Conservation (phyloP, 2,888 invertebrate species). For the Cephus runcator region DNA sequence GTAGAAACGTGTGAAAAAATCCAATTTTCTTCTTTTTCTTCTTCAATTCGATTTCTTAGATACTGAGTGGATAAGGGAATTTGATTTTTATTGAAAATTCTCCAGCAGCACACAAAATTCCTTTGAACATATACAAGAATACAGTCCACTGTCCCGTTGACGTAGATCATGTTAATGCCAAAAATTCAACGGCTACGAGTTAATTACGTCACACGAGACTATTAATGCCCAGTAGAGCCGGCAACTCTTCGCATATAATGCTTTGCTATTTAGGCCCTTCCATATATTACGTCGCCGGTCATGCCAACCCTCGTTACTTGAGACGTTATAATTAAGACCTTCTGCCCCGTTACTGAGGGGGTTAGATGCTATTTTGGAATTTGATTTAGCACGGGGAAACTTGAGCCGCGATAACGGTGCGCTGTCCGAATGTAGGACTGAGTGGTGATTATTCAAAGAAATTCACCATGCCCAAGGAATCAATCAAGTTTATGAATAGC, state of each 20-base stretch:
- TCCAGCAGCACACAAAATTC: neutral
- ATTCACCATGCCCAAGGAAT: neutral
- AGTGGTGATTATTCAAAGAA: neutral
- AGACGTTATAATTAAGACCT: slow-evolving; percentile 52
- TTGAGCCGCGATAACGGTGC: neutral
- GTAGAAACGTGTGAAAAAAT: neutral
- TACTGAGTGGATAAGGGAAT: neutral
- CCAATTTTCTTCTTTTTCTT: neutral
- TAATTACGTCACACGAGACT: slow-evolving; percentile 54
- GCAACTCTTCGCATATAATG: slow-evolving; percentile 39
- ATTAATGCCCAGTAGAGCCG: slow-evolving; percentile 46
- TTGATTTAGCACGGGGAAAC: slow-evolving; percentile 27
- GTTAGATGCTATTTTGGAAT: slow-evolving; percentile 27
- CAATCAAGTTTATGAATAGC: neutral
- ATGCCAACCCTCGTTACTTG: slow-evolving; percentile 46
- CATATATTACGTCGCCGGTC: slow-evolving; percentile 44
- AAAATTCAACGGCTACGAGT: slow-evolving; percentile 51
- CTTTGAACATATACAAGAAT: slow-evolving; percentile 1
- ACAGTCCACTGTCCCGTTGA: slow-evolving; percentile 7
- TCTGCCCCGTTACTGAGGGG: slow-evolving; percentile 19
- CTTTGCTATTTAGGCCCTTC: slow-evolving; percentile 45
- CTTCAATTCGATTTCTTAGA: neutral
- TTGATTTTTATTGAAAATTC: slow-evolving; percentile 1
- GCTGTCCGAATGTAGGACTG: neutral
- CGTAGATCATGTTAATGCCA: slow-evolving; percentile 38